Conservation (phyloP, 2,797 vertebrate species). For the Artibeus jamaicensis region DNA sequence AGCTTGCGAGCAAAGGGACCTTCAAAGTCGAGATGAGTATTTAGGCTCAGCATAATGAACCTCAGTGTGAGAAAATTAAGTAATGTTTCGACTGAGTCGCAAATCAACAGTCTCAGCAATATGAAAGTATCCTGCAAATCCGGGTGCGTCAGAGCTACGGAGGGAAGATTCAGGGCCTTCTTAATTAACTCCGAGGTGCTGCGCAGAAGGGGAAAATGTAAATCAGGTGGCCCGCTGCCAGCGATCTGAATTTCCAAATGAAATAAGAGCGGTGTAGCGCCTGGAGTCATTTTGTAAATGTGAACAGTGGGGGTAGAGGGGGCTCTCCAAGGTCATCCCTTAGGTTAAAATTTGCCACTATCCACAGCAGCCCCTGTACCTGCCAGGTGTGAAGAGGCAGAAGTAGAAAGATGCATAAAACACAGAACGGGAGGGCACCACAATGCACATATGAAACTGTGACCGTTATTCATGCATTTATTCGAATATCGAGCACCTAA, state of each 20-base stretch:
- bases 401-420: not conserved
- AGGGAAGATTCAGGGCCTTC: constrained; percentile 67
- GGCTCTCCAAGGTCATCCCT: constrained; percentile 55
- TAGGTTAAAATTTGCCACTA: constrained; percentile 17
- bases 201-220: constrained; percentile 56
- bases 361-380: not conserved
- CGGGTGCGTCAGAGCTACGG: constrained; percentile 11
- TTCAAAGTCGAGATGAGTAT: constrained; percentile 47
- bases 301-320: not conserved
- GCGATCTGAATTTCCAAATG: constrained; percentile 56
- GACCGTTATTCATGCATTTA: not conserved
- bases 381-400: not conserved
- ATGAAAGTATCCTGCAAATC: constrained; percentile 32
- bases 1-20: constrained; percentile 30
- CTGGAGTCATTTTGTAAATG: constrained; percentile 70
- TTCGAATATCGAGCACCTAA: not conserved
- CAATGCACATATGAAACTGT: not conserved
- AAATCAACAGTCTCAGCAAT: constrained; percentile 64
- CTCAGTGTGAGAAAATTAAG: constrained; percentile 50
- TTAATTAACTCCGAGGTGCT: constrained; percentile 71
- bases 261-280: constrained; percentile 62
- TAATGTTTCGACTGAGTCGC: constrained; percentile 58
- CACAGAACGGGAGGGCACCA: not conserved
- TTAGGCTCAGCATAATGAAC: constrained; percentile 42
- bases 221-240: constrained; percentile 64